phyloP scores from a whole-genome alignment of 2,113 vertebrate species.

The Haemorhous mexicanus region DNA sequence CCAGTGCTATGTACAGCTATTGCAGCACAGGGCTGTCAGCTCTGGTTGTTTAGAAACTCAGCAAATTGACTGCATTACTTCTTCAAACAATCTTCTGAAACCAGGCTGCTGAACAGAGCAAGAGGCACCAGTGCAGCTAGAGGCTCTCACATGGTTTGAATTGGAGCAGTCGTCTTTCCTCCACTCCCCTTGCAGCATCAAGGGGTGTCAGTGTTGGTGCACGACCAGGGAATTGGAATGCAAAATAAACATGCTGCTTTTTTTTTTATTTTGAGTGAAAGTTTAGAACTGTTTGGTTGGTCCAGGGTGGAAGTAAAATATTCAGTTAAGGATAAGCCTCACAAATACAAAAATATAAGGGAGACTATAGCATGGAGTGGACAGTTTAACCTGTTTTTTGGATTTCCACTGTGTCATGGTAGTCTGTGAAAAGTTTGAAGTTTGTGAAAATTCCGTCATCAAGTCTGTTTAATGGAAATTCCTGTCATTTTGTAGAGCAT shows the following conservation, averaged over 20 bases:
- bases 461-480: neutral
- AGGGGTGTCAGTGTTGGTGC: neutral
- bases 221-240: neutral
- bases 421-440: neutral
- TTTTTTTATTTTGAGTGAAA: neutral
- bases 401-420: neutral
- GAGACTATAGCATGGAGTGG: neutral
- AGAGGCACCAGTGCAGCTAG: neutral
- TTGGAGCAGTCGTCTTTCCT: neutral
- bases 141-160: conserved; percentile 9
- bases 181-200: neutral
- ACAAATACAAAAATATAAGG: neutral
- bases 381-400: neutral
- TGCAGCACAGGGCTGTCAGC: neutral
- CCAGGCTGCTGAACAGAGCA: neutral
- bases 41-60: neutral
- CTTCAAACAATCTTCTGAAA: conserved; percentile 16
- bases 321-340: neutral
- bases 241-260: neutral
- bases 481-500: neutral
- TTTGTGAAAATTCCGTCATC: neutral
- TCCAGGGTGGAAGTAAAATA: neutral
- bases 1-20: neutral
- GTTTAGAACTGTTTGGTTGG: neutral
- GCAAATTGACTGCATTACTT: conserved; percentile 19